Conservation (phyloP, 2,797 vertebrate species). For the Fundulus diaphanus region DNA sequence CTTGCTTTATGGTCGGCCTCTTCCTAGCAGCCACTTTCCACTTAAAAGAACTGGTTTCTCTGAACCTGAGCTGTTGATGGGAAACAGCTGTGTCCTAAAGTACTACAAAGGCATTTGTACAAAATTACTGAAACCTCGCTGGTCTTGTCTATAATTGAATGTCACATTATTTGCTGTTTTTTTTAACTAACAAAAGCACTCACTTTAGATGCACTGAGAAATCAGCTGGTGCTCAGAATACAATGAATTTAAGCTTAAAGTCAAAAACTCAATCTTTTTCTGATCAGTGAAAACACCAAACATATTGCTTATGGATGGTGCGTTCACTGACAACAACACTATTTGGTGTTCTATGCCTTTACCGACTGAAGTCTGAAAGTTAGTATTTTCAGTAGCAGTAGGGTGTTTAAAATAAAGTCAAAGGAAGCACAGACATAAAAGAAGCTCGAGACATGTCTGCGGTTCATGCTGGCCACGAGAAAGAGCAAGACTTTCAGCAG, state of each 20-base stretch:
- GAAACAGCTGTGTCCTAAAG: constrained; percentile 49
- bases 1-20: constrained; percentile 62
- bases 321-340: background rate
- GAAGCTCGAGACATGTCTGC: background rate
- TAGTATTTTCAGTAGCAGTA: background rate
- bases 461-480: background rate
- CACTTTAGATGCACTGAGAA: background rate
- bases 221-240: background rate
- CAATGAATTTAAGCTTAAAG: background rate
- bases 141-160: constrained; percentile 17
- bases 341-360: background rate
- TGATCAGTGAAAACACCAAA: constrained; percentile 4
- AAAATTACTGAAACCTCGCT: constrained; percentile 48
- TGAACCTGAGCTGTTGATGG: constrained; percentile 40
- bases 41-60: constrained; percentile 50
- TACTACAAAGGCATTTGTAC: constrained; percentile 44
- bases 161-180: background rate
- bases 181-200: background rate
- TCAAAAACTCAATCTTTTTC: background rate
- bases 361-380: background rate
- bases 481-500: background rate
- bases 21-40: constrained; percentile 54
- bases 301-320: background rate
- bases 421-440: too few relatives aligned
- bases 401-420: background rate